Evolutionary conservation across 2,113 vertebrate genomes (phyloP).

Genomic region (Taurulus bubalis): DNA sequence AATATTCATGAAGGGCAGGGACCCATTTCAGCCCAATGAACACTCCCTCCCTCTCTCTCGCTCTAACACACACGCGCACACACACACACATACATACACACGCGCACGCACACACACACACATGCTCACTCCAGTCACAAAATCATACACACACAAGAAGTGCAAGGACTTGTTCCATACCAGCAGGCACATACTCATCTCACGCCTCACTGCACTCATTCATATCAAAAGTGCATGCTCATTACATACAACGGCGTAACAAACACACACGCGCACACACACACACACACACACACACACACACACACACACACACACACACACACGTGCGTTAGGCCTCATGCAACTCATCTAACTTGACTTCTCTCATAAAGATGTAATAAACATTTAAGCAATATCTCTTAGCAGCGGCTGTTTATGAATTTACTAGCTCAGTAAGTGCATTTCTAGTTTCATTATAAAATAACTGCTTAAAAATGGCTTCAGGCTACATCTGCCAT

Average conservation of each 20-base stretch:
- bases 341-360: conserved; percentile 62
- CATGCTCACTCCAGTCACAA: conserved; percentile 48
- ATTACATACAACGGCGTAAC: conserved; percentile 71
- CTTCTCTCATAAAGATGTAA: conserved; percentile 65
- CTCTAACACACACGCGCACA: neutral
- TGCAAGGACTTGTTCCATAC: conserved; percentile 81
- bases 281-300: neutral
- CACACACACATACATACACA: neutral
- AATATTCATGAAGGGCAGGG: conserved; percentile 84
- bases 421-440: conserved; percentile 68
- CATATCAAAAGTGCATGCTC: conserved; percentile 80
- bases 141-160: conserved; percentile 65
- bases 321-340: conserved; percentile 11
- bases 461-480: conserved; percentile 68
- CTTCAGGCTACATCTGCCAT: conserved; percentile 69
- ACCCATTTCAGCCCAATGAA: conserved; percentile 79
- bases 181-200: conserved; percentile 81
- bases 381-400: conserved; percentile 73
- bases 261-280: neutral
- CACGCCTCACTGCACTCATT: conserved; percentile 81
- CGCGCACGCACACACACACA: neutral
- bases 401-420: conserved; percentile 62
- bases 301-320: neutral
- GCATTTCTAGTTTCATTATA: conserved; percentile 73
- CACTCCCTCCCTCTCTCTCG: conserved; percentile 52